phyloP scores from a whole-genome alignment of 2,797 vertebrate genomes.

The Microtus californicus region DNA sequence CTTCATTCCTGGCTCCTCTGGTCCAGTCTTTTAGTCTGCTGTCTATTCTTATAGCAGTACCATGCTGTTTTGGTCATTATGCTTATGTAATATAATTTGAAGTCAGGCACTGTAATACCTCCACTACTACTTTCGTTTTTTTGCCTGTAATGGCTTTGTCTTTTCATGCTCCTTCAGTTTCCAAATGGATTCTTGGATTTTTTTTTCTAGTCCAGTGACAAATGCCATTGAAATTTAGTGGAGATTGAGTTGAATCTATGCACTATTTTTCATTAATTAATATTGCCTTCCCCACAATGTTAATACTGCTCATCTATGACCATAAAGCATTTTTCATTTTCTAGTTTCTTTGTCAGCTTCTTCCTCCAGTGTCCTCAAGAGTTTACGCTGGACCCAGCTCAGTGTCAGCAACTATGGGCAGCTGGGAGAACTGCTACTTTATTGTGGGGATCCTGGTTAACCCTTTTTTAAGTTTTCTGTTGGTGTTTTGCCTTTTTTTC shows the following conservation, averaged over 20 bases:
- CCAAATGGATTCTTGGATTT: neutral
- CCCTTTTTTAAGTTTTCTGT: neutral
- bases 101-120: neutral
- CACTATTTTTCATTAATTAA: neutral
- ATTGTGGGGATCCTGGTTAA: neutral
- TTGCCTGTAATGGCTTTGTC: neutral
- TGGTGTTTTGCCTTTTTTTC: neutral
- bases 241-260: neutral
- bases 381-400: neutral
- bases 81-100: neutral
- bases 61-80: neutral
- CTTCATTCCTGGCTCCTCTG: neutral
- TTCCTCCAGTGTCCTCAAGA: neutral
- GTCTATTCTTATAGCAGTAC: neutral
- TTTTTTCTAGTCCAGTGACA: neutral
- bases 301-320: neutral
- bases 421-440: neutral
- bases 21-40: neutral
- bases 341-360: neutral
- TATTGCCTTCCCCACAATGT: neutral
- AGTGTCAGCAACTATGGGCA: neutral
- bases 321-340: neutral
- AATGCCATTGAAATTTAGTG: neutral
- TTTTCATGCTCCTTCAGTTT: neutral
- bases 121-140: neutral